Base-by-base conservation (phyloP, 2,113 vertebrate species). In the Rhinogobius similis region DNA sequence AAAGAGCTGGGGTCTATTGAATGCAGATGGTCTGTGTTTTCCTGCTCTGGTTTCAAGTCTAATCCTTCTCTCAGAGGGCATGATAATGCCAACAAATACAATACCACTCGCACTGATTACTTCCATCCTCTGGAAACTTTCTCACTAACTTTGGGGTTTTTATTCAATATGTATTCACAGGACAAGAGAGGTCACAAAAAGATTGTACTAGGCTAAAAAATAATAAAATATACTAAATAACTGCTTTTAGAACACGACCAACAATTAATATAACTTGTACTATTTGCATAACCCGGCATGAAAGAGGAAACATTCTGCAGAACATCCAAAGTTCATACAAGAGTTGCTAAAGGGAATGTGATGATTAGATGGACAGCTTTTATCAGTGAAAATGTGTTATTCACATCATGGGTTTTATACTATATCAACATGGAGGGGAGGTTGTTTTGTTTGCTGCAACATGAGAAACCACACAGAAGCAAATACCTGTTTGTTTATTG, bases 51-150 rank as follows among this genome's bases (percentile, higher is more conserved):
- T 83, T 88, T 81, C 14, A 53, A n/a, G 44, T 83, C 75, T 83
- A 72, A 77, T 77, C 81, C 82, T 85, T 62, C 46, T 71, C 61
- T 73, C 61, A 58, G 74, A 82, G 75, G 75, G 77, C 73, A 87
- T 23, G 62, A 70, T 67, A 65, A 84, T 82, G 79, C 79, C 85
- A 87, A 84, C 77, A 82, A 81, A 87, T 75, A 83, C 81, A 84
- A 79, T 71, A 78, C 66, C 73, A n/a, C 82, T 86, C 63, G 66
- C 65, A 29, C 39, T 81, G 80, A 86, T 86, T 80, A 73, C 68
- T 84, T 82, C 70, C 82, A 79, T 82, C 64, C 82, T 78, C 80
- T 77, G 68, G 73, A 82, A 87, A 71, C 23, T 79, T 81, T 76
- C 44, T 26, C 27, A 70, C 61, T 13, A 16, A 39, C 23, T 70